These are phyloP conservation scores for Microcebus murinus DNA, from an alignment of 2,113 vertebrate genomes.

Conservation along the genomic window DNA sequence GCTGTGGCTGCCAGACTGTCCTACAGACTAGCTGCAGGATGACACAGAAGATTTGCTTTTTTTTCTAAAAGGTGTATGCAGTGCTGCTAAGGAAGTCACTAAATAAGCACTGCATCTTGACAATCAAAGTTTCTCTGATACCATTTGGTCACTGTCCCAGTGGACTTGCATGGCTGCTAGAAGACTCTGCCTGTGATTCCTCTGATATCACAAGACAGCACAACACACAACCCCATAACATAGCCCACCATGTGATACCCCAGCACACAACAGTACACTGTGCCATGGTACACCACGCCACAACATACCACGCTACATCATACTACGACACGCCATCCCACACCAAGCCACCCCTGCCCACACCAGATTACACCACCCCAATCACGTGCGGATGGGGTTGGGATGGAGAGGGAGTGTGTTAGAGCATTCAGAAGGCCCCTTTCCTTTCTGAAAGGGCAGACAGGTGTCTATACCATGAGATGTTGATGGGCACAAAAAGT, in stretches of 20 bases:
- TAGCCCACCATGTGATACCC: too few relatives aligned
- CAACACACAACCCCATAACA: too few relatives aligned
- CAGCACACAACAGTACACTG: too few relatives aligned
- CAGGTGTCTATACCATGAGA: background rate
- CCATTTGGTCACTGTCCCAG: background rate
- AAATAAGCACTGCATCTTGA: background rate
- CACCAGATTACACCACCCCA: background rate
- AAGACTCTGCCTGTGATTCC: background rate
- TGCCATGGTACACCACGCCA: background rate
- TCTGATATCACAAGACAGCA: background rate
- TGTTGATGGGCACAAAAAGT: background rate
- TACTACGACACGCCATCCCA: too few relatives aligned
- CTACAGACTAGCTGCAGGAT: background rate
- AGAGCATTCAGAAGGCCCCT: background rate
- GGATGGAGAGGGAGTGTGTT: background rate
- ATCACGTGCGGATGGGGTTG: accelerated
- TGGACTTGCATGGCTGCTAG: background rate
- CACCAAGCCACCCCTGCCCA: background rate
- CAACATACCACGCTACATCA: background rate
- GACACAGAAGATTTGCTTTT: background rate
- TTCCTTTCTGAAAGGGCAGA: background rate
- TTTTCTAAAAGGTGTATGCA: background rate
- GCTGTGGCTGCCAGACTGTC: background rate
- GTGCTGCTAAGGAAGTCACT: background rate
- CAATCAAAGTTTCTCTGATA: background rate